Evolutionary conservation across 2,113 vertebrate species (phyloP).

Genomic region (Indicator indicator): DNA sequence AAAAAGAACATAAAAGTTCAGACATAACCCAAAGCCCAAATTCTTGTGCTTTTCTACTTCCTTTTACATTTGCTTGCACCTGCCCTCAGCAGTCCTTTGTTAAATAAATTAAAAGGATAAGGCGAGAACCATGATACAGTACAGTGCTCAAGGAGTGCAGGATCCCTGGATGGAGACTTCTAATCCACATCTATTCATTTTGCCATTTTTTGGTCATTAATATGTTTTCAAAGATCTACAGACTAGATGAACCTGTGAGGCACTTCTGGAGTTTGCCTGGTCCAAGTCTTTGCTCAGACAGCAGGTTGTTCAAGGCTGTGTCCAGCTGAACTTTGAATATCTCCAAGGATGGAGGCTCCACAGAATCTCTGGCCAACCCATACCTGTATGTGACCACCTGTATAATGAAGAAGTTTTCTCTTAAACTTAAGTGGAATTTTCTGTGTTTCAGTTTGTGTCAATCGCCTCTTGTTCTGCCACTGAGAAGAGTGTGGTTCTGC

Average conservation of each 20-base stretch:
- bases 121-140: neutral
- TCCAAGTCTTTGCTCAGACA: neutral
- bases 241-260: neutral
- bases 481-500: neutral
- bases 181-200: neutral
- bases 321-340: no score
- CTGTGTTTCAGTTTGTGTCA: neutral
- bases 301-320: no score
- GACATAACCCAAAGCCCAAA: neutral
- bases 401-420: no score
- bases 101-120: neutral
- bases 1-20: neutral
- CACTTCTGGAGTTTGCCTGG: neutral
- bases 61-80: neutral
- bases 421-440: no score
- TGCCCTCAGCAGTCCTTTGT: neutral
- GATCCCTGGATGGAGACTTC: neutral
- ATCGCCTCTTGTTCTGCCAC: neutral
- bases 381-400: no score
- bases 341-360: no score
- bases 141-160: neutral
- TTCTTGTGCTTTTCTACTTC: neutral
- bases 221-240: neutral
- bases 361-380: no score
- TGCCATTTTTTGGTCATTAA: neutral